These are phyloP conservation scores for Pogona vitticeps DNA, from an alignment of 2,113 vertebrate genomes.

Conservation along the genomic window DNA sequence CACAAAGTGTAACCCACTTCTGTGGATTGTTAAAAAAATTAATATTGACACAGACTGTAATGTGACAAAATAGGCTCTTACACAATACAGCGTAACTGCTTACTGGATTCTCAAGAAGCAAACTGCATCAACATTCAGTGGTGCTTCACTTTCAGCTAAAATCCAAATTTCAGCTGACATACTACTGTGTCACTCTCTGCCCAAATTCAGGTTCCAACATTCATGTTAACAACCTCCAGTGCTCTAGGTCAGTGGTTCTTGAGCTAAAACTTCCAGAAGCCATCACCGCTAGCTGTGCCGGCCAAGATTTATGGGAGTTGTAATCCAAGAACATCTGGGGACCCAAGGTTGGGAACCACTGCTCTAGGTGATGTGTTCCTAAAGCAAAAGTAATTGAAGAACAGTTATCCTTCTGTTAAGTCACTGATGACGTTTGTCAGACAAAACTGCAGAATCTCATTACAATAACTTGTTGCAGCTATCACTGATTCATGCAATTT, in stretches of 20 bases:
- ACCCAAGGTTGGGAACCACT: too few relatives aligned
- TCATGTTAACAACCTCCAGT: not conserved
- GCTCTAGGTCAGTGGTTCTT: not conserved
- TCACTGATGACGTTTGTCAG: not conserved
- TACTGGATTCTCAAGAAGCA: not conserved
- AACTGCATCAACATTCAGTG: too few relatives aligned
- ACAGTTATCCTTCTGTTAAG: conserved; percentile 18
- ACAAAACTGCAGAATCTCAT: not conserved
- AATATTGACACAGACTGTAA: not conserved
- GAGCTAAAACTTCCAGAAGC: not conserved
- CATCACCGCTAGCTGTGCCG: too few relatives aligned
- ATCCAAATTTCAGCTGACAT: too few relatives aligned
- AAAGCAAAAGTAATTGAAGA: not conserved
- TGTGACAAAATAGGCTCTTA: not conserved
- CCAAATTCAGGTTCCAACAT: not conserved
- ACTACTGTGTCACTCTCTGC: not conserved
- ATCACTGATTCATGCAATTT: not conserved
- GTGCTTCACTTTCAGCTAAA: not conserved
- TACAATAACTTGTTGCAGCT: not conserved
- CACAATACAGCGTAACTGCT: not conserved
- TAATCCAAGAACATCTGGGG: too few relatives aligned
- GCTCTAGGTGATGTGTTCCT: not conserved
- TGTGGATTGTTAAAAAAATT: too few relatives aligned
- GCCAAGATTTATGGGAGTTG: too few relatives aligned
- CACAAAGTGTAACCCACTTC: too few relatives aligned